Percentiles rank a stretch among this genome's conserved stretches.
phyloP scores from a whole-genome alignment of 2,113 vertebrate species.

The Bubo bubo region DNA sequence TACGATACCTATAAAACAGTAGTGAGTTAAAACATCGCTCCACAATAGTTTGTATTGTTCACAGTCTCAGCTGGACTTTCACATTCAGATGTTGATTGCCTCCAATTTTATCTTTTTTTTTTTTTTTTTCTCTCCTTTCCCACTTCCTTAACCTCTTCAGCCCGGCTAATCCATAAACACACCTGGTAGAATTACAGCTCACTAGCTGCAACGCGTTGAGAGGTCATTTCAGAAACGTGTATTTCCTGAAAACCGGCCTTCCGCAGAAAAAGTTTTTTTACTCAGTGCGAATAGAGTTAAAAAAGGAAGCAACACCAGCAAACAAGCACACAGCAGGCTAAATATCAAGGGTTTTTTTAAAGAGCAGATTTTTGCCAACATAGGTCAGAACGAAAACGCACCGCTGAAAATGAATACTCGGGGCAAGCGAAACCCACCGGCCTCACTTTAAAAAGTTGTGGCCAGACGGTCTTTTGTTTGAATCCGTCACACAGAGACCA shows the following conservation, averaged over 20 bases:
- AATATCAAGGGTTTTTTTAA: background rate
- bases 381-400: background rate
- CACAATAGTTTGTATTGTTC: constrained; percentile 63
- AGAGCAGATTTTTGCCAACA: background rate
- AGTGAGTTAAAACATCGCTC: constrained; percentile 27
- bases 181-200: constrained; percentile 30
- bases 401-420: background rate
- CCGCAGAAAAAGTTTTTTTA: constrained; percentile 16
- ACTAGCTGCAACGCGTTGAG: background rate
- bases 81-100: constrained; percentile 65
- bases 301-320: background rate
- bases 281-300: background rate
- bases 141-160: constrained; percentile 19
- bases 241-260: background rate
- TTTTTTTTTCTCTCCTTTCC: background rate
- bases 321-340: background rate
- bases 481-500: background rate
- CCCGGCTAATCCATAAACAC: constrained; percentile 13
- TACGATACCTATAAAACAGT: constrained; percentile 71
- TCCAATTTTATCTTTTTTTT: background rate
- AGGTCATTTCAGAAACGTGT: background rate
- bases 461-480: background rate
- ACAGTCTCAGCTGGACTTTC: constrained; percentile 54
- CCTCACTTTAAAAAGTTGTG: constrained; percentile 41
- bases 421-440: background rate